Evolutionary conservation across 2,888 invertebrate species (phyloP).

Genomic region (Suillia variegata): DNA sequence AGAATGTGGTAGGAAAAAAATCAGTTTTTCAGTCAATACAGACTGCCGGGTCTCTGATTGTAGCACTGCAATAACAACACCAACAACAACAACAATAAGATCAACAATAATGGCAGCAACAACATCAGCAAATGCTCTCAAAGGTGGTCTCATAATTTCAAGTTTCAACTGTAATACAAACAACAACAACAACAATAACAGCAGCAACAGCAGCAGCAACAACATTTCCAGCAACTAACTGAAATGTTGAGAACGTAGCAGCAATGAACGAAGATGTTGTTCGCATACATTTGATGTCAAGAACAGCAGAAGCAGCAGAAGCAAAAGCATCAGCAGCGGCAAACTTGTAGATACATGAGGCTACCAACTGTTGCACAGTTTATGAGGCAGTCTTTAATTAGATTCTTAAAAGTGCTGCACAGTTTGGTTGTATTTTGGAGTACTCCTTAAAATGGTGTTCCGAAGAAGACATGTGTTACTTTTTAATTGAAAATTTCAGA

Average conservation of each 20-base stretch:
- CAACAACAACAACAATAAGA: conserved; percentile 15
- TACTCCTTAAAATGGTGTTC: no score
- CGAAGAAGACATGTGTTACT: no score
- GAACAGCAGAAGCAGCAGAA: no score
- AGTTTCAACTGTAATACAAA: conserved; percentile 29
- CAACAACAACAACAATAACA: conserved; percentile 20
- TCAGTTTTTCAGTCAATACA: neutral
- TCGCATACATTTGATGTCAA: neutral
- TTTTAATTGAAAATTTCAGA: no score
- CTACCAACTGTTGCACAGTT: no score
- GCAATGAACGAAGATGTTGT: neutral
- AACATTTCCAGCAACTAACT: conserved; percentile 7
- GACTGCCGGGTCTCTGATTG: neutral
- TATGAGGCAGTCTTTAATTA: no score
- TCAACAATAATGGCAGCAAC: conserved; percentile 21
- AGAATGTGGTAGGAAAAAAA: no score
- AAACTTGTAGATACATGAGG: neutral
- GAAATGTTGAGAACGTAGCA: no score
- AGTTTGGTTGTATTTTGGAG: no score
- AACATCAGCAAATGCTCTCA: conserved; percentile 42
- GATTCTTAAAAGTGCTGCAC: no score
- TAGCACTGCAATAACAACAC: conserved; percentile 14
- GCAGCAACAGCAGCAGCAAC: conserved; percentile 16
- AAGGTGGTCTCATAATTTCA: conserved; percentile 51
- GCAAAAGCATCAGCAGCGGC: neutral